Base-by-base conservation (phyloP, 2,888 invertebrate species). In the Peribatodes rhomboidaria region DNA sequence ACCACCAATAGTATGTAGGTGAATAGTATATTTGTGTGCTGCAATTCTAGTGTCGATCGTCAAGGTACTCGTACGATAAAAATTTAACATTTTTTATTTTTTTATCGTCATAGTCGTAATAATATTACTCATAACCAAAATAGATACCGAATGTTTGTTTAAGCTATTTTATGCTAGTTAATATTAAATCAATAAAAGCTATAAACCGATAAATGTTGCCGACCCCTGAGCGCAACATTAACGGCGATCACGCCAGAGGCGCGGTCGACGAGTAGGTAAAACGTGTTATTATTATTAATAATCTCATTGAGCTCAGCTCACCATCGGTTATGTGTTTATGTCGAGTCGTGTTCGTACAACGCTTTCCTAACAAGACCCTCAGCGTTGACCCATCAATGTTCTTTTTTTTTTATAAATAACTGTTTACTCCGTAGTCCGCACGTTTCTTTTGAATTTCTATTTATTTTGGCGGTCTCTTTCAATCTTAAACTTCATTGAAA, bases 221-320 rank as follows among this genome's bases (percentile, higher is more conserved):
- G 39, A 78, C 67, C 75, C 52, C 74, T 77, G 79, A 53, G 52
- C 60, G 65, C 69, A 77, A 76, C 80, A 80, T 83, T 81, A 83
- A 78, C 79, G 77, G 72, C 74, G 78, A 78, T 80, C 77, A 77
- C 69, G 89, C 91, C 90, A 77, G 80, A 81, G 90, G 92, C 90
- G 86, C 87, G 79, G 84, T 85, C 89, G 86, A 87, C 80, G 82
- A 76, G 73, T 78, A 77, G 77, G 84, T 87, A 87, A 87, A 90
- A 88, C 89, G 81, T 90, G 86, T 89, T 90, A 90, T 91, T 90
- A 89, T 90, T 89, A 87, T 87, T 89, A 89, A 90, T 90, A 90
- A 88, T 88, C 84, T 85, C 82, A 84, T 86, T 87, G 86, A 86
- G 60, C 58, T 64, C 47, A 22, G 47, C 84, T 86, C 84, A 83